Base-by-base conservation (phyloP, 2,888 invertebrate genomes). In the Pterostichus niger region DNA sequence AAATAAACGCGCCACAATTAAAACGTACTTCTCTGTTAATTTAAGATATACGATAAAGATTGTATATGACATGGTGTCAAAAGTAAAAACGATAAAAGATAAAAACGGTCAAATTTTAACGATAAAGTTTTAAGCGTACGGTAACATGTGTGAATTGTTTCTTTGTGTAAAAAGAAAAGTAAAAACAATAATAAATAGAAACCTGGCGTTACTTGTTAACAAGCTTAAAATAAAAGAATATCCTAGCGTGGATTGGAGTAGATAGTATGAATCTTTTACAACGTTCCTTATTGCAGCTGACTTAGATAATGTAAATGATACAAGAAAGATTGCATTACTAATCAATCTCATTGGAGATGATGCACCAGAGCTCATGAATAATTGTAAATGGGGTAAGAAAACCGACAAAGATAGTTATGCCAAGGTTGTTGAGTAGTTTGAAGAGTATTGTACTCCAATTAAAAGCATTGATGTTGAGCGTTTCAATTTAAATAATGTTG, bases 151-250 rank as follows among this genome's bases (percentile, higher is more conserved):
- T 17, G 24, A n/a, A n/a, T n/a, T n/a, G n/a, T n/a, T n/a, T n/a
- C n/a, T n/a, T n/a, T n/a, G n/a, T n/a, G n/a, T n/a, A n/a, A n/a
- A n/a, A n/a, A n/a, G n/a, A n/a, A n/a, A n/a, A n/a, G n/a, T n/a
- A n/a, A n/a, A n/a, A n/a, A n/a, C n/a, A n/a, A n/a, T n/a, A 33
- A 64, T 31, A 35, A 64, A 64, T 11, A 4, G 13, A 17, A 56
- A 56, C 7, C 31, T 64, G 35, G 33, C 64, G 64, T 13, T 64
- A 11, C 31, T n/a, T 13, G 64, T 64, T 17, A 83, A 80, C 35
- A 83, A 31, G 13, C 64, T 83, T 9, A 46, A 54, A 54, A 83
- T 80, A 78, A 83, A 83, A 52, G 83, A 68, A 49, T 54, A 68
- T 68, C 64, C 64, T 31, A 15, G 17, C 31, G 44, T 71, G 6